These are phyloP conservation scores for Drosophila funebris DNA, from an alignment of 1,140 invertebrate species.

Conservation along the genomic window DNA sequence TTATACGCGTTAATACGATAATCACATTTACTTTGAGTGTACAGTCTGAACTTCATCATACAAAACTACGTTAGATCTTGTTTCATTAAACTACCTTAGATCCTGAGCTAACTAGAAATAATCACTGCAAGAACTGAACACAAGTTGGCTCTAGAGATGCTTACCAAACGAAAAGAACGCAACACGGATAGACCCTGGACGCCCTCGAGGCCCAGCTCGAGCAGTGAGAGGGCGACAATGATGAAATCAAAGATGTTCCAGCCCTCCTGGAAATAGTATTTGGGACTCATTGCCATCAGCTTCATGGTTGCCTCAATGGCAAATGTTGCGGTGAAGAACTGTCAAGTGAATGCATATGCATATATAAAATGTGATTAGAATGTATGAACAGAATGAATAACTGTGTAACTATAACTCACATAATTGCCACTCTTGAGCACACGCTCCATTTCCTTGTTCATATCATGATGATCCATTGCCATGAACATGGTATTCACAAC, in stretches of 20 bases:
- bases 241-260: slow-evolving; percentile 99
- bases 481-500: slow-evolving; percentile 99
- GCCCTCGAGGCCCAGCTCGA: slow-evolving; percentile 96
- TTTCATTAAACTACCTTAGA: slow-evolving; percentile 23
- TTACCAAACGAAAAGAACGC: slow-evolving; percentile 98
- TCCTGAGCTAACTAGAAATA: slow-evolving; percentile 21
- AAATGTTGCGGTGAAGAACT: slow-evolving; percentile 99
- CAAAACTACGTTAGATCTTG: not conserved
- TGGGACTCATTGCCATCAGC: slow-evolving; percentile 97
- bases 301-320: slow-evolving; percentile 98
- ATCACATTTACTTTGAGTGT: slow-evolving; percentile 20
- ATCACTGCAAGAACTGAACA: not conserved
- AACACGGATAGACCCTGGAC: slow-evolving; percentile 98
- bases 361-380: not conserved
- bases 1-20: slow-evolving; percentile 18
- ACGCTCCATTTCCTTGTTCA: slow-evolving; percentile 93
- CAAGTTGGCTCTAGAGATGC: slow-evolving; percentile 72
- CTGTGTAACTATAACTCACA: slow-evolving; percentile 92
- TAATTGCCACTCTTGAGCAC: slow-evolving; percentile 97
- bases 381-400: not conserved
- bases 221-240: slow-evolving; percentile 96
- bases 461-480: slow-evolving; percentile 98
- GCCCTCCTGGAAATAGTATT: slow-evolving; percentile 98
- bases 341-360: no score
- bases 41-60: not conserved